These are phyloP conservation scores for Pygoscelis adeliae DNA, from an alignment of 2,113 vertebrate species.

Conservation along the genomic window DNA sequence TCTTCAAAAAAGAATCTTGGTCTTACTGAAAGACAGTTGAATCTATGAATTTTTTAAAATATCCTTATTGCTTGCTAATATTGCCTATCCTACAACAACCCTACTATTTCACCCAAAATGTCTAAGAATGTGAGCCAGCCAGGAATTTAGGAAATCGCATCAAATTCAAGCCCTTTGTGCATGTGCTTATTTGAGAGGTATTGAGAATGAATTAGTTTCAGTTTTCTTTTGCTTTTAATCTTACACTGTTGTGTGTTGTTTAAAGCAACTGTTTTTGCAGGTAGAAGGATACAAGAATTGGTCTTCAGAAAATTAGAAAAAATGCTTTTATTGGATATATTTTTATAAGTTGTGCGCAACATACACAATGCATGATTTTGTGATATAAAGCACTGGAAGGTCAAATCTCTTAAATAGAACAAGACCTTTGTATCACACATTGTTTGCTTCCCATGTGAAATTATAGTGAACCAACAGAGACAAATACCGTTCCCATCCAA, in stretches of 20 bases:
- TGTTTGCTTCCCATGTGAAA: not conserved
- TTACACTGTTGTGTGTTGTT: not conserved
- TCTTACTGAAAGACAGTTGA: not conserved
- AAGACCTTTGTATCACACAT: not conserved
- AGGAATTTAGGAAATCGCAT: not conserved
- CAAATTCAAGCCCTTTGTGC: not conserved
- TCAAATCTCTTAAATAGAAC: not conserved
- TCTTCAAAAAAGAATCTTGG: not conserved
- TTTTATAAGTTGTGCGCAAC: not conserved
- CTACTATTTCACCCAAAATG: not conserved
- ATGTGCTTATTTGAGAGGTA: not conserved
- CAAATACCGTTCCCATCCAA: not conserved
- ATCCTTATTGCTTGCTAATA: not conserved
- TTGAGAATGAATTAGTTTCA: not conserved
- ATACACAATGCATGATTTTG: not conserved
- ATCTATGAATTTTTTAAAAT: not conserved
- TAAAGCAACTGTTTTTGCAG: not conserved
- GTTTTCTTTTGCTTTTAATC: not conserved
- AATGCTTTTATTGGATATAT: not conserved
- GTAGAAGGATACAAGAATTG: not conserved
- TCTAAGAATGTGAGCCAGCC: not conserved
- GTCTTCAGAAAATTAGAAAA: not conserved
- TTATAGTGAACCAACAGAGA: not conserved
- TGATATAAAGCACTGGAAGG: not conserved
- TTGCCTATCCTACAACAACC: not conserved